Base-by-base conservation (phyloP, 1,140 invertebrate genomes). In the Brachionus rotundiformis region DNA sequence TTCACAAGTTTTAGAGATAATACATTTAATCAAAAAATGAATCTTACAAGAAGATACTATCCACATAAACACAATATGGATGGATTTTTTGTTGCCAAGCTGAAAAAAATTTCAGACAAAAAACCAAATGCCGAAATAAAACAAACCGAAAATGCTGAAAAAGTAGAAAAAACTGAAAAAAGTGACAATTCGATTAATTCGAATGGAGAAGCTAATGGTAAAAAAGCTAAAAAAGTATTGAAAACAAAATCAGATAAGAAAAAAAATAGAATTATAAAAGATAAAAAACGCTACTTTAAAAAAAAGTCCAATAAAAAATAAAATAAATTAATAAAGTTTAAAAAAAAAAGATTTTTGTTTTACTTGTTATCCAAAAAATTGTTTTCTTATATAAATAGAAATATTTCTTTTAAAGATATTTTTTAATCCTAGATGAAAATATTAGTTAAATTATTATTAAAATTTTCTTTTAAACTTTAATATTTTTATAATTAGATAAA, bases 21-120 rank as follows among this genome's bases (percentile, higher is more conserved):
- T 82, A 84, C 88, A 83, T 99, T 96, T 90, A 94, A 98, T 90
- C 94, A 94, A 1, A 93, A 93, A 3, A 86, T 99, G 86, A 95
- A 95, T 86, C 87, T 95, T 23, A 93, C 94, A 0, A 91, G 91
- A 88, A 89, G 96, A 82, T 98, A 95, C 89, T 99, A 98, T 89
- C 97, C 97, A 3, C 97, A 99, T 87, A 92, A 93, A 13, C 95
- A 98, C 86, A 99, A 99, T 87, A 95, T 99, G 92, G 97, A 99
- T 90, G 98, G 98, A 33, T 99, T 99, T 87, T 99, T 95, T 90
- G 95, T 99, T 11, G 95, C 95, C 3, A 99, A 99, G 90, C 87
- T 99, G 0, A 95, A 96, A 88, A 99, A 98, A 85, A 93, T 96
- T 86, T 95, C 94, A 0, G 95, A 33, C 33, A 71, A 82, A 39